Percentiles rank a stretch among this genome's conserved stretches.
phyloP scores from a whole-genome alignment of 2,797 vertebrate species.

The Syngnathus acus region DNA sequence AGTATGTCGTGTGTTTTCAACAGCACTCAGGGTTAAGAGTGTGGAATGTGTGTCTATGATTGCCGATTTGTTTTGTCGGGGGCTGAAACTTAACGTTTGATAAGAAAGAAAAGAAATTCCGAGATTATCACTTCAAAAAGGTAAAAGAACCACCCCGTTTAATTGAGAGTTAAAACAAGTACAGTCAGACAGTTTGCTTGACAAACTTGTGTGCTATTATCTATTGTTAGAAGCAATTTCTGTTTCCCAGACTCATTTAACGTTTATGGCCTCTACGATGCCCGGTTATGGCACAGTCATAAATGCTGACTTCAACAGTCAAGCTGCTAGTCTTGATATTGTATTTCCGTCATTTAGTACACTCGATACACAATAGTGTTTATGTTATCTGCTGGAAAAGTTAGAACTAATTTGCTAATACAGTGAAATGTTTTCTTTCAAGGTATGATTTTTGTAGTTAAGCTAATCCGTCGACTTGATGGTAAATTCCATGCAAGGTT shows the following conservation, averaged over 20 bases:
- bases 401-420: neutral
- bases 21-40: neutral
- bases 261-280: neutral
- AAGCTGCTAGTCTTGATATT: neutral
- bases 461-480: neutral
- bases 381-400: neutral
- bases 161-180: neutral
- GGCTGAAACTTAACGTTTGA: neutral
- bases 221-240: neutral
- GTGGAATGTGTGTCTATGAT: neutral
- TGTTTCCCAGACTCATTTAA: slow-evolving; percentile 5
- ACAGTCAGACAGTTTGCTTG: neutral
- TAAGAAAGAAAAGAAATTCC: slow-evolving; percentile 10
- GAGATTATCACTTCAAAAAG: neutral
- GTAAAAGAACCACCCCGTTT: neutral
- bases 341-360: neutral
- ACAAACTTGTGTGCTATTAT: neutral
- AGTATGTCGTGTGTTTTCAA: neutral
- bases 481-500: neutral
- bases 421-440: neutral
- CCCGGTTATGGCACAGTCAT: neutral
- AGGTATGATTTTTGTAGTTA: neutral
- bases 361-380: neutral
- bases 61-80: neutral
- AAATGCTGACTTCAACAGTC: slow-evolving; percentile 1